Evolutionary conservation across 1,140 invertebrate genomes (phyloP), one percentile per base, ranked within the genome.

Genomic region (Mizuhopecten yessoensis): DNA sequence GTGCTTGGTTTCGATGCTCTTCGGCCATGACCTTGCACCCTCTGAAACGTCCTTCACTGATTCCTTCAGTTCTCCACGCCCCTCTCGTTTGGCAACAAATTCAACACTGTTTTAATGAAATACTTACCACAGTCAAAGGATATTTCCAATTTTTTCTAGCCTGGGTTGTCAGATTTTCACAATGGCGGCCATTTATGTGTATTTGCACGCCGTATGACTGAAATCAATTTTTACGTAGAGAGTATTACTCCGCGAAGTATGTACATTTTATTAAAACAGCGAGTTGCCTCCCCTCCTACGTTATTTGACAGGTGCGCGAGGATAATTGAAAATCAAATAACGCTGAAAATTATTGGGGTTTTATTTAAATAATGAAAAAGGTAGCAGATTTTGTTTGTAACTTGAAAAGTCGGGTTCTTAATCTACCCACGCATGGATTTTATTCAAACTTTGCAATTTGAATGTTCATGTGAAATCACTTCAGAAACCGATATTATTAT

Each of bases 31-130:
- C 93, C 93, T 92, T 92, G 91, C 57, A 86, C 88, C 90, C 91
- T 88, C 89, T 86, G 88, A 86, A 86, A 87, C 92, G 92, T 93
- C 92, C 92, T 93, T 93, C 92, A 93, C 91, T 89, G 91, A 87
- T 90, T 57, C 36, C 49, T 86, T 90, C 87, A 23, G n/a, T 87
- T 49, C 34, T 34, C 89, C 86, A 87, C 86, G 86, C 89, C 89
- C 89, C 86, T 90, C 87, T 90, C 33, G 33, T 23, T 87, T 15
- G 36, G 34, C 42, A 34, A 23, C 17, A 49, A 34, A 39, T 20
- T 90, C n/a, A 34, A 49, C 49, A 34, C n/a, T 11, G 33, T 34
- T 10, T 87, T 29, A 34, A 34, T 34, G 9, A 23, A 10, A 11
- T 20, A n/a, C 15, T 34, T 87, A 34, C 20, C 9, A 5, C n/a